Percentiles rank a stretch among this genome's conserved stretches.
phyloP scores from a whole-genome alignment of 2,888 invertebrate species.

The Venusia cambrica region DNA sequence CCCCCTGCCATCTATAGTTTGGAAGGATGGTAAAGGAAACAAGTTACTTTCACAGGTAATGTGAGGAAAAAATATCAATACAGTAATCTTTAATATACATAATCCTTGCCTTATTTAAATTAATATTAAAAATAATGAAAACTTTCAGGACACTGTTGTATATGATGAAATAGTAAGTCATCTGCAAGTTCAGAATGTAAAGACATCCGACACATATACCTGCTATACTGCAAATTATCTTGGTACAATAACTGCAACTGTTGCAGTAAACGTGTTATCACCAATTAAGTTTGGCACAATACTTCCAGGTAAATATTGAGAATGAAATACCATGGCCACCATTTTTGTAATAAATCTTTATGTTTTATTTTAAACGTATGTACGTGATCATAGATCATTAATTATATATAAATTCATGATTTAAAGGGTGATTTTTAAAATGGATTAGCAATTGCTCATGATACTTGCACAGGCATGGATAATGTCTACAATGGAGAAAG shows the following conservation, averaged over 20 bases:
- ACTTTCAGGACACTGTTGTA: conserved; percentile 4
- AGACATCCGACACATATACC: conserved; percentile 5
- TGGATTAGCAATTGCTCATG: too few relatives aligned
- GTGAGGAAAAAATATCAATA: background rate
- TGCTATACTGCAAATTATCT: conserved; percentile 14
- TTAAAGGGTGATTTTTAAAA: too few relatives aligned
- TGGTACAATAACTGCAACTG: conserved; percentile 4
- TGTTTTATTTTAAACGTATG: too few relatives aligned
- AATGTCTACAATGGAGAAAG: too few relatives aligned
- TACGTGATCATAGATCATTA: too few relatives aligned
- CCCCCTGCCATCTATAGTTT: conserved; percentile 14
- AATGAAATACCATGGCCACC: too few relatives aligned
- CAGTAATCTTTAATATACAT: background rate
- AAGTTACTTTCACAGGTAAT: conserved; percentile 6
- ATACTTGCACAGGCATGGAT: too few relatives aligned
- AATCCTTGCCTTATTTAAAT: background rate
- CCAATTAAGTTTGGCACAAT: conserved; percentile 11
- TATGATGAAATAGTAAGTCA: conserved; percentile 4
- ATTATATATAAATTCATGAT: too few relatives aligned
- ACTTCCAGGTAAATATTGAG: conserved; percentile 19
- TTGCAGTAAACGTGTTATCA: conserved; percentile 9
- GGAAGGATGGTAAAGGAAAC: conserved; percentile 15
- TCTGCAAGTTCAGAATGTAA: conserved; percentile 3
- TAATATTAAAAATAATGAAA: background rate
- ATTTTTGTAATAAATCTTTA: too few relatives aligned